phyloP scores from a whole-genome alignment of 2,888 invertebrate species.

The Troides oblongomaculatus region DNA sequence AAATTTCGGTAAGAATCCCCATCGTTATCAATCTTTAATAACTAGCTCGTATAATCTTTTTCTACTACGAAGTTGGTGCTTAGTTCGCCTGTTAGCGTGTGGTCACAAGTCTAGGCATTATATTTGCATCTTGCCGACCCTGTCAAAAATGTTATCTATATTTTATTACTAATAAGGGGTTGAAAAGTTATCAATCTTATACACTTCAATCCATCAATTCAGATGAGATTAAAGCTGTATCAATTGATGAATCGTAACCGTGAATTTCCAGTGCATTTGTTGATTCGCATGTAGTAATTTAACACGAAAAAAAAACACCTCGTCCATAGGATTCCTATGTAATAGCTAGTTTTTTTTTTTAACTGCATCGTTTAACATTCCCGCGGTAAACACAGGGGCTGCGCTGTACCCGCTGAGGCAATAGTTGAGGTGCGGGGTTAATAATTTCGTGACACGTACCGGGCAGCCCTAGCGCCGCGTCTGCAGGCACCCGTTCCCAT shows the following conservation, averaged over 20 bases:
- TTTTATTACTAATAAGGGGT: too few species aligned
- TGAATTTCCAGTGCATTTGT: neutral
- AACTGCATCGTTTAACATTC: conserved; percentile 35
- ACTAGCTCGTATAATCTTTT: too few species aligned
- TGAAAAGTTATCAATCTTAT: too few species aligned
- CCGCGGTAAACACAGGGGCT: conserved; percentile 38
- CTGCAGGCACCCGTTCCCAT: conserved; percentile 65
- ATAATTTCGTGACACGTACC: conserved; percentile 64
- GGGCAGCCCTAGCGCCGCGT: conserved; percentile 39
- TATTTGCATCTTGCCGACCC: too few species aligned
- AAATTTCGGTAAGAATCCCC: too few species aligned
- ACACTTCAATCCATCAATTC: too few species aligned
- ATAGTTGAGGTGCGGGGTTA: conserved; percentile 55
- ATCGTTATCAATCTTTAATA: too few species aligned
- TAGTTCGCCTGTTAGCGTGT: too few species aligned
- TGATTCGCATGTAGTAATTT: neutral
- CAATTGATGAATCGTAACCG: neutral
- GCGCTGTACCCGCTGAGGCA: conserved; percentile 49
- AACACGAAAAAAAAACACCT: neutral
- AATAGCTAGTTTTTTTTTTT: conserved; percentile 11
- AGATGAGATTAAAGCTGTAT: neutral
- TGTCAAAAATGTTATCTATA: too few species aligned
- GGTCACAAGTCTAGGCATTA: too few species aligned
- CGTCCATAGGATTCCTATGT: neutral
- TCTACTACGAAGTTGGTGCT: too few species aligned